Base-by-base conservation (phyloP, 2,797 vertebrate species). In the Hybognathus amarus region DNA sequence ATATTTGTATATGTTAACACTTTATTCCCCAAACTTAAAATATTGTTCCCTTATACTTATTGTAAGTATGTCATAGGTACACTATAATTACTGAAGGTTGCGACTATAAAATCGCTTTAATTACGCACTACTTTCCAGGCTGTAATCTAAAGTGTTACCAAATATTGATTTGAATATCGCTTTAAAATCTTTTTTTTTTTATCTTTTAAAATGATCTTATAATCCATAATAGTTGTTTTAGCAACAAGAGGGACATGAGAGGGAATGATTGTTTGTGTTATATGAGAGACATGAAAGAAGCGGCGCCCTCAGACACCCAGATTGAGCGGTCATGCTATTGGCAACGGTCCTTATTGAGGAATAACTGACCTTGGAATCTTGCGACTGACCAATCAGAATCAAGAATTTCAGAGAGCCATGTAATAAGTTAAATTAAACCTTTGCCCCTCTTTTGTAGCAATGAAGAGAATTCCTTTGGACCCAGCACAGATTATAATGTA, bases 341-440 rank as follows among this genome's bases (percentile, higher is more conserved):
- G 22, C 22, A 56, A 56, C 20, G 9, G 54, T 56, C 22, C 22
- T 56, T 56, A 56, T n/a, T 9, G 8, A 56, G 9, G 54, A 56
- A 4, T 27, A 27, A 61, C 12, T 61, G 59, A 61, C 59, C 59
- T 15, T 27, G 12, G 59, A 61, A 61, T 61, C 2, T 27, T 27
- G 59, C 13, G 12, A 15, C 2, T 27, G 59, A 27, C 59, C 59
- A 27, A 27, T 61, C 24, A 27, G 59, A 61, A 17, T 27, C 24
- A 30, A 63, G 13, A 13, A 63, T 63, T 63, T 63, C 61, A 15
- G 33, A 36, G 33, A 38, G n/a, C n/a, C 12, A 5, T 69, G 6
- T 40, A 56, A 67, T 67, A 56, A 76, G 18, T 67, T 4, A 76
- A 82, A 81, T 36, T 2, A 63, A 81, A 47, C 68, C 30, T 66